A percentile compares a stretch with the other conserved stretches of the same genome.
Evolutionary conservation across 1,140 invertebrate species (phyloP).

Genomic region (Maconellicoccus hirsutus): DNA sequence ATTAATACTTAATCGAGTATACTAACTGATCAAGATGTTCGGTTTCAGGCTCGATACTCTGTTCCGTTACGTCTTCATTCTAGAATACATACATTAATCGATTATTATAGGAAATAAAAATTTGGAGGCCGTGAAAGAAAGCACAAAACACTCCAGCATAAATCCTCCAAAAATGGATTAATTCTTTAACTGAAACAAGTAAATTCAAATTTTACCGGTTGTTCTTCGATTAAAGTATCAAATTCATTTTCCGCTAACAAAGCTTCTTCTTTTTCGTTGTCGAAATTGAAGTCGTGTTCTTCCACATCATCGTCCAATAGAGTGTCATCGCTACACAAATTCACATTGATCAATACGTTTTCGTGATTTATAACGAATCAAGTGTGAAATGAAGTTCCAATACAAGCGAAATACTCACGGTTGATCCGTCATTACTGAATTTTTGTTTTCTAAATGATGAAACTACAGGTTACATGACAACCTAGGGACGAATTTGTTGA

Average conservation of each 20-base stretch:
- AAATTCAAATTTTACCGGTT: too few relatives aligned
- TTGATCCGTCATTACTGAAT: too few relatives aligned
- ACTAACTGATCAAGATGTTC: neutral
- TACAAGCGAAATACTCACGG: too few relatives aligned
- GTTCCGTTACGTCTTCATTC: neutral
- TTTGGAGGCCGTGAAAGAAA: too few relatives aligned
- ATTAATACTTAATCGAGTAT: neutral
- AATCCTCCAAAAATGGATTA: too few relatives aligned
- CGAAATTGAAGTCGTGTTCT: constrained; percentile 9
- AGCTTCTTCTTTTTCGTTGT: constrained; percentile 11
- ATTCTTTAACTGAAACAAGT: too few relatives aligned
- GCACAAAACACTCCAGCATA: too few relatives aligned
- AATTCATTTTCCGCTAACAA: neutral
- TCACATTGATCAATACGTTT: neutral
- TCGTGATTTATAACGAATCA: too few relatives aligned
- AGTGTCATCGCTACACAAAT: neutral
- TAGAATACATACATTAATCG: neutral
- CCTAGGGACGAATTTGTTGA: too few relatives aligned
- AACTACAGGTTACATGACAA: too few relatives aligned
- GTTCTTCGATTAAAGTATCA: neutral
- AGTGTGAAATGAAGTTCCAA: too few relatives aligned
- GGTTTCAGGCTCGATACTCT: neutral
- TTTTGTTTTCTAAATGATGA: too few relatives aligned
- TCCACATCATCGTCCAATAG: constrained; percentile 2
- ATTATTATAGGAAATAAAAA: neutral